phyloP scores from a whole-genome alignment of 1,140 invertebrate species.

The Hyles vespertilio region DNA sequence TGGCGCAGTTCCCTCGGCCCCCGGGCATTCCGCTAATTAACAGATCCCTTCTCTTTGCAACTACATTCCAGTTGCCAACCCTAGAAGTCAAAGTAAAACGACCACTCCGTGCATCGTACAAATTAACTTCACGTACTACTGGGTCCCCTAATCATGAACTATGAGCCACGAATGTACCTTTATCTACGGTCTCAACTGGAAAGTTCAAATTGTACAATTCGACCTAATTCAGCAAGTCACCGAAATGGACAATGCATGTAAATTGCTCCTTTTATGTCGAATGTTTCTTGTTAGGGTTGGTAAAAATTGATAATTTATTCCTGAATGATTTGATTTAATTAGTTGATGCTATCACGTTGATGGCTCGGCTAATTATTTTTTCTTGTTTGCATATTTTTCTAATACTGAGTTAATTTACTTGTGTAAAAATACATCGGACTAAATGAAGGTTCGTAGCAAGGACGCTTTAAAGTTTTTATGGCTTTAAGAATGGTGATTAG shows the following conservation, averaged over 20 bases:
- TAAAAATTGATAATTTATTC: constrained; percentile 1
- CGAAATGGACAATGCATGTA: constrained; percentile 34
- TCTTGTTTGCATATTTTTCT: too few species aligned
- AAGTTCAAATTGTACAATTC: constrained; percentile 32
- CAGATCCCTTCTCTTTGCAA: too few species aligned
- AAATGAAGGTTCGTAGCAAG: too few species aligned
- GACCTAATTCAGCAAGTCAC: constrained; percentile 15
- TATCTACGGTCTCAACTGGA: constrained; percentile 15
- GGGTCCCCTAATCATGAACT: constrained; percentile 35
- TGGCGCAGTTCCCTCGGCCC: too few species aligned
- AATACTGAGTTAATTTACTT: too few species aligned
- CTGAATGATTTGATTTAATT: not conserved
- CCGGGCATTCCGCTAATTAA: too few species aligned
- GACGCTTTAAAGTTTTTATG: too few species aligned
- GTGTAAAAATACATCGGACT: too few species aligned
- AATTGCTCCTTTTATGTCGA: constrained; percentile 31
- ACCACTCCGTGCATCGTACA: not conserved
- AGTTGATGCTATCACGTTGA: too few species aligned
- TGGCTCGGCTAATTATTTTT: too few species aligned
- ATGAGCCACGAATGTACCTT: constrained; percentile 26
- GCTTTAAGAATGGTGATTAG: too few species aligned
- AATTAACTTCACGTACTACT: constrained; percentile 15
- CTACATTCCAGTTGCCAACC: too few species aligned
- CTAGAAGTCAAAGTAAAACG: constrained; percentile 1
- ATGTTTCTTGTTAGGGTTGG: constrained; percentile 12